Conservation (phyloP, 2,888 invertebrate species). For the Hirtodrosophila alboralis region DNA sequence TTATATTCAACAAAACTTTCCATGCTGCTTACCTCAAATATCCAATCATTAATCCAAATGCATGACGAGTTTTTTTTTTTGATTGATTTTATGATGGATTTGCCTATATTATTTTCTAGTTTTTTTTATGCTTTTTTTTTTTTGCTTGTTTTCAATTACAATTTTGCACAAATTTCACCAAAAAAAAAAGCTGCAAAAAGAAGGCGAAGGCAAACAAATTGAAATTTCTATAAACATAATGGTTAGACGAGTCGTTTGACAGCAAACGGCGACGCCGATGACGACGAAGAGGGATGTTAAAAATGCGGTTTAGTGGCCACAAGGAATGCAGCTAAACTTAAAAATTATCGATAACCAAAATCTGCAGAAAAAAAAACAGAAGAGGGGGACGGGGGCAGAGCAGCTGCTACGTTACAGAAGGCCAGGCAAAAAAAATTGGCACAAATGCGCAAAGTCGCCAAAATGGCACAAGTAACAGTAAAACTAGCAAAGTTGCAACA, state of each 20-base stretch:
- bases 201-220: constrained; percentile 41
- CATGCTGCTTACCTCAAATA: constrained; percentile 40
- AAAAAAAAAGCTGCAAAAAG: constrained; percentile 45
- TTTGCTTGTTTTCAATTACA: constrained; percentile 62
- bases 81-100: constrained; percentile 32
- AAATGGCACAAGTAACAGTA: constrained; percentile 79
- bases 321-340: constrained; percentile 63
- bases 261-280: constrained; percentile 17
- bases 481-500: constrained; percentile 23
- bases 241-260: constrained; percentile 37
- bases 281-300: constrained; percentile 22
- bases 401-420: constrained; percentile 15
- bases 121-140: constrained; percentile 23
- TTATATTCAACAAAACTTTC: constrained; percentile 35
- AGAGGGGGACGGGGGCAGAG: constrained; percentile 7
- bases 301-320: constrained; percentile 72
- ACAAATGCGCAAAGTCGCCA: constrained; percentile 62
- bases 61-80: constrained; percentile 35
- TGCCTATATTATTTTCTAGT: not conserved
- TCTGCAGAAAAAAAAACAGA: constrained; percentile 34
- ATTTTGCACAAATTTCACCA: constrained; percentile 68
- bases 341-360: constrained; percentile 69
- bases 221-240: constrained; percentile 60
- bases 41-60: constrained; percentile 48
- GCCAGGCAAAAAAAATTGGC: constrained; percentile 66